Base-by-base conservation (phyloP, 2,797 vertebrate species). In the Scolopax rusticola region DNA sequence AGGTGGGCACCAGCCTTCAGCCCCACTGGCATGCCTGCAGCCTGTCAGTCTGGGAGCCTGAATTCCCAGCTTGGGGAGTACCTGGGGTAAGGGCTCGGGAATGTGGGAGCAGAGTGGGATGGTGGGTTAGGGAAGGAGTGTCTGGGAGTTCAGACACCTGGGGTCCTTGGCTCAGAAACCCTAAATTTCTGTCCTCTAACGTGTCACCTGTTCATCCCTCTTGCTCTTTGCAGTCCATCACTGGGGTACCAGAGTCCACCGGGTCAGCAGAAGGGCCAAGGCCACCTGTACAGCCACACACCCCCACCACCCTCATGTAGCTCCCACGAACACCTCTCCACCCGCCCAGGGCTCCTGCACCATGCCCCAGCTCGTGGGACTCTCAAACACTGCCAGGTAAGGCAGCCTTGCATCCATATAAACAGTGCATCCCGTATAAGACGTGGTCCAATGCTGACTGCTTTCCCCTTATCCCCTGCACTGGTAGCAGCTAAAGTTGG, bases 311-410 rank as follows among this genome's bases (percentile, higher is more conserved):
- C 96, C 6, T n/a, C 96, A 0, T 97, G 97, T 68, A 84, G 97
- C 68, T 67, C 98, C 91, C 98, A 98, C 5, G 98, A 98, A 17
- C 95, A 94, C 41, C 33, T 83, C 24, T 80, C 98, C n/a, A 5
- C 93, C 2, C 84, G 90, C 30, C 84, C 95, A 3, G 95, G 97
- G 48, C 91, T 98, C 71, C 97, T 98, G 93, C 96, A 97, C 3
- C 98, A 96, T 19, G 74, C 89, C 0, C 61, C 98, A 64, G 33
- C 97, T 96, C 84, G 98, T 2, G 98, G 97, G 61, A 95, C 98
- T 9, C 98, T 98, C 88, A 99, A 99, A 92, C 98, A 99, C 84
- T 98, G 98, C 98, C 99, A 99, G 98, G 98, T 98, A 94, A 83
- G 91, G 65, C 28, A 30, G n/a, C 8, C 8, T 40, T 11, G 41